Evolutionary conservation across 2,797 vertebrate genomes (phyloP), one percentile per base, ranked within the genome.

Genomic region (Epinephelus malabaricus): DNA sequence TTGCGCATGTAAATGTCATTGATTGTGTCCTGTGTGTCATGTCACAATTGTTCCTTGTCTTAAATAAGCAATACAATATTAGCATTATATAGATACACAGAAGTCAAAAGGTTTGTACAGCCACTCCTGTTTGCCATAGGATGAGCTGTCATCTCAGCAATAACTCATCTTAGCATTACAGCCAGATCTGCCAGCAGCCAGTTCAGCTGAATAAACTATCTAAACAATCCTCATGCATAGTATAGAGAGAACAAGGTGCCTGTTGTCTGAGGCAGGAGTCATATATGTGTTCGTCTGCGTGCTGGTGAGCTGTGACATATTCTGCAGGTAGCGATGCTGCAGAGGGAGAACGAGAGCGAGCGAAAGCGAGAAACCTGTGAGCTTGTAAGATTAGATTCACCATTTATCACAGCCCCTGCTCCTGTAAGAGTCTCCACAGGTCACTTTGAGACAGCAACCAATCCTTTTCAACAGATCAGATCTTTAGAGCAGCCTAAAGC

Each of bases 201-300:
- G 50, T 18, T 56, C 78, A 90, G 89, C 86, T 92, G 87, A 87
- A 79, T 64, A 89, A 87, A 92, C 81, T 91, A 5, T 53, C 55
- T 53, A 56, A 70, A 19, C 23, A 64, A 66, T 72, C 23, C 45
- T 58, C 43, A 18, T 14, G 67, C 40, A 50, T 23, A 43, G 45
- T 2, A 54, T 34, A 34, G 12, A 13, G 72, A 53, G 38, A 60
- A 10, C 75, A 76, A 9, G 34, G 27, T 25, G 55, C 15, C 51
- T 13, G 34, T 69, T 79, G 56, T 74, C 3, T 58, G 34, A 69
- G 14, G 23, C 14, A 58, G 18, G 40, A 71, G 66, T 61, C 46
- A 9, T 15, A 34, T 55, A 40, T n/a, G 50, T 76, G 56, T 40
- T 23, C 15, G 19, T 62, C 38, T 14, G 67, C 58, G 56, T 63